Base-by-base conservation (phyloP, 2,888 invertebrate species). In the Lacanobia oleracea region DNA sequence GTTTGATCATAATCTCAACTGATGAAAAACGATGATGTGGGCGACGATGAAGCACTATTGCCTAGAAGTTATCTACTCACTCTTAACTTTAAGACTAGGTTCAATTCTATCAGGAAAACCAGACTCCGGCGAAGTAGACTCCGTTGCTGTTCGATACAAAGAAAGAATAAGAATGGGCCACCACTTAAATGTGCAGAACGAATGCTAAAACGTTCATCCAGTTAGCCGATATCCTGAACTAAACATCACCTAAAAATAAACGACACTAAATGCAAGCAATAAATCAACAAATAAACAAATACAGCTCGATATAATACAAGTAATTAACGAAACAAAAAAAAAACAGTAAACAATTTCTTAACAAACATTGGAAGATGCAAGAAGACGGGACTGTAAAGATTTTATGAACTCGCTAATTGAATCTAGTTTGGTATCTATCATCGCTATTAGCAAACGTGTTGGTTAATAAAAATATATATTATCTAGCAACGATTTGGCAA, bases 361-460 rank as follows among this genome's bases (percentile, higher is more conserved):
- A 40, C 53, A 27, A 8, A 62, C 37, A 27, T 57, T 40, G 21
- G 7, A 40, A 21, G 7, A 51, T 48, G n/a, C 18, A 61, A 56
- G 37, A 53, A 56, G 37, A 59, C 12, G 8, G 18, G 16, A 57
- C 61, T 48, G 45, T 65, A 23, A 69, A 80, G 2, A 50, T 56
- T 79, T 75, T 77, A 81, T 66, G 9, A 66, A 57, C 33, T 56
- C 53, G 45, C 50, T 73, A 79, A 83, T 74, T 82, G 53, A 62
- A 69, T 60, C 77, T 45, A 56, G 61, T 80, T 72, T 74, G n/a
- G 10, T 14, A 50, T 82, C 16, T 57, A 69, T 75, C 37, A 66
- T 63, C 23, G 63, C 33, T 23, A 62, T 53, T 73, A 62, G 14
- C n/a, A 53, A 21, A 62, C 59, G 37, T 63, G 57, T 73, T 54